Evolutionary conservation across 2,113 vertebrate genomes (phyloP).

Genomic region (Marmota flaviventris): DNA sequence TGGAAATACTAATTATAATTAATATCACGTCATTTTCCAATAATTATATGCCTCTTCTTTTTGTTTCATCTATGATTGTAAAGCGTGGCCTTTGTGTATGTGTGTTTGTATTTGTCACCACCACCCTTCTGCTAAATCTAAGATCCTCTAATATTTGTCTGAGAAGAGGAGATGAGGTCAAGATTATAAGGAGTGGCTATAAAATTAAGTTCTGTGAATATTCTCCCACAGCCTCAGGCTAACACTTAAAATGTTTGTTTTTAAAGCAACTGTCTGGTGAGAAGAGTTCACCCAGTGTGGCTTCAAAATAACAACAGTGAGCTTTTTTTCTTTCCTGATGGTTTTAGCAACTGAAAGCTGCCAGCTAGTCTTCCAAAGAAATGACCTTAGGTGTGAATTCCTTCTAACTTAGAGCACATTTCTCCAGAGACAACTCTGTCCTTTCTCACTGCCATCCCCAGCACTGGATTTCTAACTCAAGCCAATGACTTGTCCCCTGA

Average conservation of each 20-base stretch:
- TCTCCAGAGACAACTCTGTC: not conserved
- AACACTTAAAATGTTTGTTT: constrained; percentile 1
- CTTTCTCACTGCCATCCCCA: not conserved
- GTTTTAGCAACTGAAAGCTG: not conserved
- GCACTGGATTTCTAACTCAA: not conserved
- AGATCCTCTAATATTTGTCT: not conserved
- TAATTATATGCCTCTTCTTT: not conserved
- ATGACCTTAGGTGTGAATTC: not conserved
- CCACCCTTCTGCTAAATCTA: not conserved
- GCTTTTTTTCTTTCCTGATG: not conserved
- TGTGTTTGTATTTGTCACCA: not conserved
- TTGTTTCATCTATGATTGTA: constrained; percentile 4
- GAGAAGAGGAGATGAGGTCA: not conserved
- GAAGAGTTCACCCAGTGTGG: not conserved
- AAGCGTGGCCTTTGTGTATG: not conserved
- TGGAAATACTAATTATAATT: not conserved
- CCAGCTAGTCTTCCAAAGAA: not conserved
- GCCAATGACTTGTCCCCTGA: not conserved
- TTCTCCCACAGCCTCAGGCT: not conserved
- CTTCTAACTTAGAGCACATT: not conserved
- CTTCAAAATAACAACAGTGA: not conserved
- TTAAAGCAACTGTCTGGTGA: not conserved
- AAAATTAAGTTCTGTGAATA: not conserved
- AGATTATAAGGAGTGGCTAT: not conserved
- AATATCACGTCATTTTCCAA: not conserved